Evolutionary conservation across 1,140 invertebrate genomes (phyloP).

Genomic region (Hermetia illucens): DNA sequence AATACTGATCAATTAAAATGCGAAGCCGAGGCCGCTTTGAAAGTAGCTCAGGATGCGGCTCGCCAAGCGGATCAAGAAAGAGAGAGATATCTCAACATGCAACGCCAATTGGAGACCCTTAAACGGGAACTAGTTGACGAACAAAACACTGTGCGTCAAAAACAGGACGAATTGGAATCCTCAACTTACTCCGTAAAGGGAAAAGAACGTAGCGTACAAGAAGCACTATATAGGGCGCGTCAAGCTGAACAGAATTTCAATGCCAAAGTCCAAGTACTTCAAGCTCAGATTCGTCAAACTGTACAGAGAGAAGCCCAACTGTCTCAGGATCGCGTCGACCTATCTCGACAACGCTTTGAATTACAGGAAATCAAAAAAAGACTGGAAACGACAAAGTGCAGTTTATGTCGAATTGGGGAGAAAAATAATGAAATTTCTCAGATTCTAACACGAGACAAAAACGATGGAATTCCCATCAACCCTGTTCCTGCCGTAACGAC

Average conservation of each 20-base stretch:
- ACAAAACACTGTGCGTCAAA: conserved; percentile 25
- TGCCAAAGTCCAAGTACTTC: conserved; percentile 18
- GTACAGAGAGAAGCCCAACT: conserved; percentile 22
- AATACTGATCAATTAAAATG: conserved; percentile 26
- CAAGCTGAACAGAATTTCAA: conserved; percentile 23
- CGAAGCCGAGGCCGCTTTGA: conserved; percentile 34
- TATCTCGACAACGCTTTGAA: conserved; percentile 21
- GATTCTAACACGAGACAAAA: too few relatives aligned
- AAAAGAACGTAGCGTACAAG: conserved; percentile 19
- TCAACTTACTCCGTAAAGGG: conserved; percentile 15
- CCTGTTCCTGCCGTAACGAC: too few relatives aligned
- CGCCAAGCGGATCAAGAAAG: conserved; percentile 32
- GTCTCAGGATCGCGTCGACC: conserved; percentile 21
- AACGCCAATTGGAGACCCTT: conserved; percentile 29
- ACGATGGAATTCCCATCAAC: too few relatives aligned
- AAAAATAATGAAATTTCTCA: conserved; percentile 10
- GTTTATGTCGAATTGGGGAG: conserved; percentile 22
- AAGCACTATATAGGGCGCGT: conserved; percentile 23
- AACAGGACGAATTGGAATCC: conserved; percentile 26
- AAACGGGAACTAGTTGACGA: conserved; percentile 28
- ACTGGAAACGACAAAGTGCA: conserved; percentile 17
- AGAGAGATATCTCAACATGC: conserved; percentile 26
- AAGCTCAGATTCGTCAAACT: conserved; percentile 16
- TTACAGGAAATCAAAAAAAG: conserved; percentile 19
- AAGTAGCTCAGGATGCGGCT: conserved; percentile 33